phyloP scores from a whole-genome alignment of 2,797 vertebrate genomes.

The Malacoctenus gilli region DNA sequence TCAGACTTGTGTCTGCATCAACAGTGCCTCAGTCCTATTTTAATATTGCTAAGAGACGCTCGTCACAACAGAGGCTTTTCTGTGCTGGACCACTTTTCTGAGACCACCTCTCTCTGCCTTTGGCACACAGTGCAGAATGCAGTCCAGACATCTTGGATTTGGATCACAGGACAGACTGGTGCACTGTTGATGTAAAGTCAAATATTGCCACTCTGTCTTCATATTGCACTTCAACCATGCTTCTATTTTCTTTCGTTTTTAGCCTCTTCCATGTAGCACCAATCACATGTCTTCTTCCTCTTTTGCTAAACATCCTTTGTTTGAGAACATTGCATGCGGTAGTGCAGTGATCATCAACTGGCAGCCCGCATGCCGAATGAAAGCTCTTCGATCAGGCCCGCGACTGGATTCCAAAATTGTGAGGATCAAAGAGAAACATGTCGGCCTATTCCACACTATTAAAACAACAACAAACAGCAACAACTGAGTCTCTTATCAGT shows the following conservation, averaged over 20 bases:
- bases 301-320: not conserved
- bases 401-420: too few species aligned
- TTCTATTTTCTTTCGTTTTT: not conserved
- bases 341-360: not conserved
- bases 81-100: too few species aligned
- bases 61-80: not conserved
- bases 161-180: not conserved
- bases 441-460: too few species aligned
- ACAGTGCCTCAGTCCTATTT: not conserved
- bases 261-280: not conserved
- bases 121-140: not conserved
- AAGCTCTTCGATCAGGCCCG: too few species aligned
- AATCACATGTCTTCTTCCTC: not conserved
- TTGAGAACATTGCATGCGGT: too few species aligned
- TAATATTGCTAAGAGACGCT: not conserved
- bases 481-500: too few species aligned
- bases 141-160: slow-evolving; percentile 22
- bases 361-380: too few species aligned
- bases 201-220: not conserved
- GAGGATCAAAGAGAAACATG: too few species aligned
- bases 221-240: not conserved
- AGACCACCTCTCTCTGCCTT: not conserved
- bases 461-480: too few species aligned
- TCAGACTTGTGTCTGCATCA: slow-evolving; percentile 1
- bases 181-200: too few species aligned